Conservation (phyloP, 2,888 invertebrate genomes). For the Phania funesta region DNA sequence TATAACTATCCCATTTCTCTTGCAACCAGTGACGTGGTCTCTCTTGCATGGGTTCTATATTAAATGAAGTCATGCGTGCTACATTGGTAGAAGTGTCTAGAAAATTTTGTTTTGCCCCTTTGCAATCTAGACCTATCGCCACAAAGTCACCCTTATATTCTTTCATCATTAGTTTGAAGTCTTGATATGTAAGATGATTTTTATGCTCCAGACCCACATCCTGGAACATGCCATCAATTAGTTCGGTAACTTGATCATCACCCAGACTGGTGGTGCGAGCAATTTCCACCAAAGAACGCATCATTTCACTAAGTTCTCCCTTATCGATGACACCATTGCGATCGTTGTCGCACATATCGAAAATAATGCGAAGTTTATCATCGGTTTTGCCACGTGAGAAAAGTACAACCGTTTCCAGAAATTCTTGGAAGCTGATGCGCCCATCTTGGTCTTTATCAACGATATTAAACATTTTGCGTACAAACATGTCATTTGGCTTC, state of each 20-base stretch:
- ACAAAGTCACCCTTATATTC: constrained; percentile 97
- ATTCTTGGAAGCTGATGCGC: constrained; percentile 96
- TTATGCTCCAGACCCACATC: constrained; percentile 95
- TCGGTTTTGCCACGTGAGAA: constrained; percentile 96
- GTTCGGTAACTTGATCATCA: constrained; percentile 93
- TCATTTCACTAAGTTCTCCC: constrained; percentile 94
- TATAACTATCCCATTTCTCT: constrained; percentile 91
- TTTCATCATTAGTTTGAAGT: constrained; percentile 97
- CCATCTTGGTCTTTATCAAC: constrained; percentile 97
- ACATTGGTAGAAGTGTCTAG: constrained; percentile 96
- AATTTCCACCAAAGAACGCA: constrained; percentile 94
- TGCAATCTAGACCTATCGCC: constrained; percentile 95
- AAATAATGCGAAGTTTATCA: constrained; percentile 95
- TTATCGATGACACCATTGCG: constrained; percentile 97
- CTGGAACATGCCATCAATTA: constrained; percentile 97
- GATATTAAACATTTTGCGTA: constrained; percentile 98
- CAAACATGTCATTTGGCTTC: constrained; percentile 96
- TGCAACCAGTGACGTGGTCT: constrained; percentile 86
- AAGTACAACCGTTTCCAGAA: constrained; percentile 94
- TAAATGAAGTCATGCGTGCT: constrained; percentile 96
- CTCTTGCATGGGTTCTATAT: constrained; percentile 90
- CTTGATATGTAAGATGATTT: constrained; percentile 93
- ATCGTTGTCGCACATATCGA: constrained; percentile 98
- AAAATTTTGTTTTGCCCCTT: constrained; percentile 97
- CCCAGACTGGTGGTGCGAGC: constrained; percentile 94